Conservation (phyloP, 2,113 vertebrate species). For the Urocitellus parryii region DNA sequence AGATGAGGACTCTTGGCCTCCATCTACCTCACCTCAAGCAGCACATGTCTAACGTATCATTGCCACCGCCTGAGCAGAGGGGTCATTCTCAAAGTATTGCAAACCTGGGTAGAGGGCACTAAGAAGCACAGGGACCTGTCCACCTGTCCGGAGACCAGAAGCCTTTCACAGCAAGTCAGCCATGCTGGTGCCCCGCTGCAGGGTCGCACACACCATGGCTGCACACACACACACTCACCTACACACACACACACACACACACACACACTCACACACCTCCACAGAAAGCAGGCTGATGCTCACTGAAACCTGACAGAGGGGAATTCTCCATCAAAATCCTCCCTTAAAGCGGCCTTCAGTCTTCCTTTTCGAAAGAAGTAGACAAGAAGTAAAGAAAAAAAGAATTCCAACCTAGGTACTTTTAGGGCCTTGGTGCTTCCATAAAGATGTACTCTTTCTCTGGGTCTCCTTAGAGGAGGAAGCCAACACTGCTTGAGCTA, state of each 20-base stretch:
- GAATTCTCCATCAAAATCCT: neutral
- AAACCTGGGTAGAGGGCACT: neutral
- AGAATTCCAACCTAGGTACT: neutral
- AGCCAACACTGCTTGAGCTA: slow-evolving; percentile 61
- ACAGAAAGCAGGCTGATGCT: neutral
- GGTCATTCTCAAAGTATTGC: neutral
- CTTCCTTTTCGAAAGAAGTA: neutral
- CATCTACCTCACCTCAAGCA: neutral
- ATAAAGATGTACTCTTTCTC: slow-evolving; percentile 74
- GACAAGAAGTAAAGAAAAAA: rapidly evolving
- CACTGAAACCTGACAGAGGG: neutral
- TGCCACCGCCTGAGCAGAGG: neutral
- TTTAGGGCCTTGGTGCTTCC: slow-evolving; percentile 54
- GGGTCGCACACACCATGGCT: rapidly evolving
- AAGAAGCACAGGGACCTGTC: rapidly evolving
- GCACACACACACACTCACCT: neutral
- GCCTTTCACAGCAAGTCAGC: neutral
- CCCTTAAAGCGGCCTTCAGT: neutral
- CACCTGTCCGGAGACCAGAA: neutral
- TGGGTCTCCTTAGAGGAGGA: slow-evolving; percentile 57
- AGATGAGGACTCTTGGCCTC: neutral
- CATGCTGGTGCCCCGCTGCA: rapidly evolving
- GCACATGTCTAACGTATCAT: neutral
- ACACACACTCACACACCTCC: rapidly evolving
- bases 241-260: neutral